Conservation (phyloP, 2,888 invertebrate genomes). For the Mechanitis messenoides region DNA sequence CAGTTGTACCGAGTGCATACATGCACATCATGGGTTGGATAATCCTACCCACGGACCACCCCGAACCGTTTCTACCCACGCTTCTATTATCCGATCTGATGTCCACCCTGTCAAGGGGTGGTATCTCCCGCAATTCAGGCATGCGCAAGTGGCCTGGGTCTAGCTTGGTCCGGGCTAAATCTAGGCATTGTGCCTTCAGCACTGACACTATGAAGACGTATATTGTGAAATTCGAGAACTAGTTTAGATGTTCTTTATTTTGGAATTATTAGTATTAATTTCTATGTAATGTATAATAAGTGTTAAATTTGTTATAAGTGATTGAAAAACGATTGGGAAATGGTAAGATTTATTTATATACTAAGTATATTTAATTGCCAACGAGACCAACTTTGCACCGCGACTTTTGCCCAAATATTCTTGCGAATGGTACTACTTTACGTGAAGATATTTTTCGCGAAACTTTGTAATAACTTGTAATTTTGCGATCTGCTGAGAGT, state of each 20-base stretch:
- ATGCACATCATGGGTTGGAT: background rate
- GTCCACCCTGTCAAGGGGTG: background rate
- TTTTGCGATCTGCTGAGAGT: too few species aligned
- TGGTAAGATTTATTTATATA: background rate
- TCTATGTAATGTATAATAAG: slow-evolving; percentile 1
- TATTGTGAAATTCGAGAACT: slow-evolving; percentile 11
- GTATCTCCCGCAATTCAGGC: slow-evolving; percentile 1
- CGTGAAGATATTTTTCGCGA: too few species aligned
- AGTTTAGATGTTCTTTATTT: slow-evolving; percentile 4
- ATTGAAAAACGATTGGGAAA: slow-evolving; percentile 4
- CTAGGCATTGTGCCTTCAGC: slow-evolving; percentile 14
- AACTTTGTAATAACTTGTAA: too few species aligned
- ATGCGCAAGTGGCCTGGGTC: slow-evolving; percentile 12
- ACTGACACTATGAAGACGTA: slow-evolving; percentile 19
- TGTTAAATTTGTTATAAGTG: slow-evolving; percentile 1
- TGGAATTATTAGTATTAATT: slow-evolving; percentile 1
- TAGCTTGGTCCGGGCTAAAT: slow-evolving; percentile 7
- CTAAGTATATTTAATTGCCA: background rate
- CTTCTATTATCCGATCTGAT: background rate
- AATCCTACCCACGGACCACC: background rate
- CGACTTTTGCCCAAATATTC: background rate
- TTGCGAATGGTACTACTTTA: background rate
- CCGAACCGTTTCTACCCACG: background rate
- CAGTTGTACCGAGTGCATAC: background rate
- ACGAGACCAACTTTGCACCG: background rate